Percentiles rank a stretch among this genome's conserved stretches.
Evolutionary conservation across 2,888 invertebrate genomes (phyloP).

Genomic region (Marasmarcha lunaedactyla): DNA sequence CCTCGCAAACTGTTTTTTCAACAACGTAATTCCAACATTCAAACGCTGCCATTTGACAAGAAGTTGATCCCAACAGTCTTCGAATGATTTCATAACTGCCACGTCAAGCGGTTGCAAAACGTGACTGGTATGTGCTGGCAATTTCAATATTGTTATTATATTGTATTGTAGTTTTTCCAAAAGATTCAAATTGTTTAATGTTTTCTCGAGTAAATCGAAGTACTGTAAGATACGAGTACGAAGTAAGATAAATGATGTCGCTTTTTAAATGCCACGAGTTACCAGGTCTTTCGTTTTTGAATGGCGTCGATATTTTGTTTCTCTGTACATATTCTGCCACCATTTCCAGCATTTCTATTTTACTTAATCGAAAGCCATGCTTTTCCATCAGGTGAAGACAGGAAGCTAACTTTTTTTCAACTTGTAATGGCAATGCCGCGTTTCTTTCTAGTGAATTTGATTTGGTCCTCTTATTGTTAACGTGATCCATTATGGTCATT

Average conservation of each 20-base stretch:
- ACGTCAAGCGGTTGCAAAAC: constrained; percentile 10
- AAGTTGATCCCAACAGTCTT: constrained; percentile 6
- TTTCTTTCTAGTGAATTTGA: constrained; percentile 9
- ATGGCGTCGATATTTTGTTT: constrained; percentile 6
- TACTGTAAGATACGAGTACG: no score
- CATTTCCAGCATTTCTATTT: constrained; percentile 8
- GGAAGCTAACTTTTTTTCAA: constrained; percentile 9
- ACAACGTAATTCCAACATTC: constrained; percentile 11
- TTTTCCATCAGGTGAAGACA: constrained; percentile 11
- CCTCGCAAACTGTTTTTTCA: constrained; percentile 16
- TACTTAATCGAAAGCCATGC: constrained; percentile 12
- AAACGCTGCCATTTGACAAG: constrained; percentile 8
- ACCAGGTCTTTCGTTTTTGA: constrained; percentile 9
- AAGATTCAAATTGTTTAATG: no score
- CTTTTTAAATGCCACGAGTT: no score
- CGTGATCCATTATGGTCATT: constrained; percentile 13
- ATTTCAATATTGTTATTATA: constrained; percentile 10
- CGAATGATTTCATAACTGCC: constrained; percentile 5
- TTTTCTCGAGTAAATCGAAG: no score
- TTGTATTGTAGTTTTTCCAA: no score
- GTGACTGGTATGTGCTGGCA: constrained; percentile 8
- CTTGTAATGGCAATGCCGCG: constrained; percentile 6
- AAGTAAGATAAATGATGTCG: no score
- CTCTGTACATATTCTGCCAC: constrained; percentile 5
- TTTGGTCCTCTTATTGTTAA: constrained; percentile 8